A percentile compares a stretch with the other conserved stretches of the same genome.
phyloP scores from a whole-genome alignment of 2,888 invertebrate species.

The Abrostola tripartita region DNA sequence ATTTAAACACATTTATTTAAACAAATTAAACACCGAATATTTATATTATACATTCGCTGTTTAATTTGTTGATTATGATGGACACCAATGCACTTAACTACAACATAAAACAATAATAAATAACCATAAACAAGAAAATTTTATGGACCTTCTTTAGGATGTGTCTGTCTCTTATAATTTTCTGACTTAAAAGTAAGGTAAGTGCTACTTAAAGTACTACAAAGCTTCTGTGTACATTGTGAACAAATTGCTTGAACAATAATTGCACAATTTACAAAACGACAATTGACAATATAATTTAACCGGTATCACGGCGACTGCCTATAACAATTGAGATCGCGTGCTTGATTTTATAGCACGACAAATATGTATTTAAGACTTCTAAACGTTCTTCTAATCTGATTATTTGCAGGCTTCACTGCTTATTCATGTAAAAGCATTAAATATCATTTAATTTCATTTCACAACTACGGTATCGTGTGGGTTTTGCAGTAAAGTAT shows the following conservation, averaged over 20 bases:
- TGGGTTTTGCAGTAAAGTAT: conserved; percentile 8
- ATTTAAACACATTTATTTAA: too few relatives aligned
- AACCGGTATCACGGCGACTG: neutral
- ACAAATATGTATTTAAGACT: neutral
- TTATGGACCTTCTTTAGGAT: too few relatives aligned
- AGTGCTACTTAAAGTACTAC: too few relatives aligned
- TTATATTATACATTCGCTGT: too few relatives aligned
- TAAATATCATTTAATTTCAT: conserved; percentile 2
- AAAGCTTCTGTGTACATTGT: too few relatives aligned
- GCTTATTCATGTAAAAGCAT: neutral
- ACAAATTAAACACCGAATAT: too few relatives aligned
- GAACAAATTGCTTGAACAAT: neutral
- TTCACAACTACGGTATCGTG: neutral
- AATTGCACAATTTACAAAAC: neutral
- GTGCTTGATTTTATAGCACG: neutral
- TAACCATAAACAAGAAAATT: too few relatives aligned
- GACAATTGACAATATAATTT: neutral
- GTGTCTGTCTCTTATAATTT: too few relatives aligned
- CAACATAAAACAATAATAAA: too few relatives aligned
- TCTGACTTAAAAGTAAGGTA: too few relatives aligned
- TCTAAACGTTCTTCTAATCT: conserved; percentile 1
- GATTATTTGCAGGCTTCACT: neutral
- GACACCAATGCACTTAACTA: too few relatives aligned
- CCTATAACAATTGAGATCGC: neutral
- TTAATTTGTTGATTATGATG: too few relatives aligned